Percentiles rank a stretch among this genome's conserved stretches.
phyloP scores from a whole-genome alignment of 2,888 invertebrate genomes.

The Melieria picta region DNA sequence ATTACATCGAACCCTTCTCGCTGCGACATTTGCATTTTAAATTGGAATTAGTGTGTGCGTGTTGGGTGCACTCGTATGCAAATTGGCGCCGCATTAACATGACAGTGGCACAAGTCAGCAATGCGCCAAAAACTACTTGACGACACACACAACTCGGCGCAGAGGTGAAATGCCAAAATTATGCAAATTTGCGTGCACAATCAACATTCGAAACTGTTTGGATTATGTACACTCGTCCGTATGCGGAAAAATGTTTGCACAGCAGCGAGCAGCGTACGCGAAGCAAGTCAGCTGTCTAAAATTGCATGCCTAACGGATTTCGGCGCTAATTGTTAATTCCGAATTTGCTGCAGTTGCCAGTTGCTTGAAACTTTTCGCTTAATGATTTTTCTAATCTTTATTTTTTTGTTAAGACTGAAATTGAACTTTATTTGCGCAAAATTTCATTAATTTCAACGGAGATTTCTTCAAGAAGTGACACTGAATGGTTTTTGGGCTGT shows the following conservation, averaged over 20 bases:
- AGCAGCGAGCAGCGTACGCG: too few species aligned
- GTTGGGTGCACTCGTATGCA: too few species aligned
- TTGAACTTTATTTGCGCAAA: slow-evolving; percentile 1
- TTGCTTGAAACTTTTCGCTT: not conserved
- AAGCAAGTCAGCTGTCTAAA: too few species aligned
- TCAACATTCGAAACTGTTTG: too few species aligned
- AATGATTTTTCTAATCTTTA: not conserved
- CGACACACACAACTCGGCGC: too few species aligned
- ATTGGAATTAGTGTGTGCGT: too few species aligned
- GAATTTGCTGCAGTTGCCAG: not conserved
- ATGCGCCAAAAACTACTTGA: slow-evolving; percentile 20
- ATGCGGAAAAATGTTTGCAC: too few species aligned
- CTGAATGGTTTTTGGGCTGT: not conserved
- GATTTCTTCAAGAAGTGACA: not conserved
- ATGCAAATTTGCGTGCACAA: not conserved
- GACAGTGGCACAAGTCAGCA: slow-evolving; percentile 54
- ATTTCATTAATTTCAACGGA: not conserved
- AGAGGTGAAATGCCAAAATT: not conserved
- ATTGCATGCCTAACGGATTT: too few species aligned
- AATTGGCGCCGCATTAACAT: slow-evolving; percentile 41
- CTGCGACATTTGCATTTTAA: too few species aligned
- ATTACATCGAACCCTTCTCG: too few species aligned
- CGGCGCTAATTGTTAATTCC: too few species aligned
- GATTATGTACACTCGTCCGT: too few species aligned
- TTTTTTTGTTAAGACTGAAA: not conserved